phyloP scores from a whole-genome alignment of 2,797 vertebrate genomes.

The Coreius guichenoti region DNA sequence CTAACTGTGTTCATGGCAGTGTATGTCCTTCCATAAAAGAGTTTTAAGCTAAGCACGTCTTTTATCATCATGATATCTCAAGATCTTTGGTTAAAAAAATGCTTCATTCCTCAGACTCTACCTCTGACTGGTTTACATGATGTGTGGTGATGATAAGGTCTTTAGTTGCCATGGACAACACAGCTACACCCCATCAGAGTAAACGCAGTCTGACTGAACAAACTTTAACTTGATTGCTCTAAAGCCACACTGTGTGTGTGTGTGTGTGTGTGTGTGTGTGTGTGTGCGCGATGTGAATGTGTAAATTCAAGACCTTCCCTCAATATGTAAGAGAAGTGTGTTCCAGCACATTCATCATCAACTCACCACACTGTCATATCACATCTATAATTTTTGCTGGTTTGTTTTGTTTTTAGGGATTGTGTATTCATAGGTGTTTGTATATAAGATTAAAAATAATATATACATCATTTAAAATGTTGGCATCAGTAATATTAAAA shows the following conservation, averaged over 20 bases:
- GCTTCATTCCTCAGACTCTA: background rate
- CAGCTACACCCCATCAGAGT: background rate
- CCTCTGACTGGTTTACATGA: background rate
- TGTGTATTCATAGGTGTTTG: background rate
- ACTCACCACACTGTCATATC: constrained; percentile 4
- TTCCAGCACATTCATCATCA: background rate
- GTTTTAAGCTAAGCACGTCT: background rate
- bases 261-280: background rate
- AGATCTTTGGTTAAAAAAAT: background rate
- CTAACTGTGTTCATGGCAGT: background rate
- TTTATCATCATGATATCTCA: background rate
- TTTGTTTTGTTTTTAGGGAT: background rate
- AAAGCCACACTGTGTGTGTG: background rate
- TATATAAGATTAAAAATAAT: too few species aligned
- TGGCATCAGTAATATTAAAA: too few species aligned
- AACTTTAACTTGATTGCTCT: constrained; percentile 8
- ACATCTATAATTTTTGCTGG: background rate
- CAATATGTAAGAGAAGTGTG: background rate
- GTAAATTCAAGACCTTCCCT: background rate
- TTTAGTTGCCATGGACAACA: constrained; percentile 36
- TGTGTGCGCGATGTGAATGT: background rate
- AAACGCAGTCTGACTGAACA: background rate
- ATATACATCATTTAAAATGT: too few species aligned
- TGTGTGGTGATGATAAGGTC: constrained; percentile 8
- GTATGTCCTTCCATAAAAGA: background rate